Conservation (phyloP, 2,797 vertebrate genomes). For the Carapus acus region DNA sequence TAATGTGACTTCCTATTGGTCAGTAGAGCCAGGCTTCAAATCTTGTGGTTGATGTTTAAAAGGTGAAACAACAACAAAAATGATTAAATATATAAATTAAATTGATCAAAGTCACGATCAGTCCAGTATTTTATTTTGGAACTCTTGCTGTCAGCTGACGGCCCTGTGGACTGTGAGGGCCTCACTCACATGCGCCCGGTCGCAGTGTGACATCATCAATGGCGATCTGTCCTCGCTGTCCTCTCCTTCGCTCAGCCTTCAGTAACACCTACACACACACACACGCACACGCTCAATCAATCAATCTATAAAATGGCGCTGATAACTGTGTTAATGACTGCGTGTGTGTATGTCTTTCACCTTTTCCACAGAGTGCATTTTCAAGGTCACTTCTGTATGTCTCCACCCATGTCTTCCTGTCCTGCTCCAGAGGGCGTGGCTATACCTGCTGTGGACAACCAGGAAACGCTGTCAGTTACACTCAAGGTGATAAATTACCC, state of each 20-base stretch:
- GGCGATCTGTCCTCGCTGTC: slow-evolving; percentile 73
- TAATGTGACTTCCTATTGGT: no score
- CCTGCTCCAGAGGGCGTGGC: slow-evolving; percentile 82
- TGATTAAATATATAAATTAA: no score
- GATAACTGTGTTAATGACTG: neutral
- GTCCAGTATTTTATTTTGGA: no score
- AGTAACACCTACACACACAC: slow-evolving; percentile 76
- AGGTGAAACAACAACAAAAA: no score
- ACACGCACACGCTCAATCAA: slow-evolving; percentile 4
- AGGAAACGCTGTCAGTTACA: neutral
- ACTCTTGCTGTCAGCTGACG: no score
- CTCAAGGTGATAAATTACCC: neutral
- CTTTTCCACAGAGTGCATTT: slow-evolving; percentile 68
- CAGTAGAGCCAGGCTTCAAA: no score
- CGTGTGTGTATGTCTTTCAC: slow-evolving; percentile 63
- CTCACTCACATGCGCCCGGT: slow-evolving; percentile 67
- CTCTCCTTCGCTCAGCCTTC: slow-evolving; percentile 77
- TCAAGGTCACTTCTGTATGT: slow-evolving; percentile 77
- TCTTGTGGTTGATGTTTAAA: no score
- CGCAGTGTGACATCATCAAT: slow-evolving; percentile 81
- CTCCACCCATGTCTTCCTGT: slow-evolving; percentile 84
- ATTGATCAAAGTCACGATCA: no score
- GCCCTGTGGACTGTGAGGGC: slow-evolving; percentile 7
- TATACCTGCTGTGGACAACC: slow-evolving; percentile 52
- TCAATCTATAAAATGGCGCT: neutral